A percentile compares a stretch with the other conserved stretches of the same genome.
Evolutionary conservation across 30 jellyfish, hydroid and myxozoan species (phyloP).

Genomic region (Clytia hemisphaerica): DNA sequence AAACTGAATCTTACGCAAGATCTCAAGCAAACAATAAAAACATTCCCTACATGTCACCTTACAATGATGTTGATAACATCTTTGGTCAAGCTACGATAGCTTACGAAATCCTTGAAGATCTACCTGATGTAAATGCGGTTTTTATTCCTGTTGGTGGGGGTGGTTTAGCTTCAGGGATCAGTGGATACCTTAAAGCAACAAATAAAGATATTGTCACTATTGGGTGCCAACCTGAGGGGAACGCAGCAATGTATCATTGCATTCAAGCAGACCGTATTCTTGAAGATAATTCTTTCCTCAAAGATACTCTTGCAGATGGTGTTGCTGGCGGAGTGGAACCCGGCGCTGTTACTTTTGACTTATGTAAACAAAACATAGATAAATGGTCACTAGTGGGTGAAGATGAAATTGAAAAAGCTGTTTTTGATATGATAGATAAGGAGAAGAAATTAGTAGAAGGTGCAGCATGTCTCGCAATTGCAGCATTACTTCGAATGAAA

Average conservation of each 20-base stretch:
- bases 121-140: slow-evolving; percentile 65
- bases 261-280: slow-evolving; percentile 42
- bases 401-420: slow-evolving; percentile 80
- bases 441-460: slow-evolving; percentile 81
- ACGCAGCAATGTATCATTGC: slow-evolving; percentile 30
- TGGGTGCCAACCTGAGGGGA: slow-evolving; percentile 65
- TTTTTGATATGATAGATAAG: slow-evolving; percentile 44
- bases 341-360: slow-evolving; percentile 65
- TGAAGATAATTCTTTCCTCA: slow-evolving; percentile 40
- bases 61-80: slow-evolving; percentile 58
- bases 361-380: slow-evolving; percentile 63
- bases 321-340: slow-evolving; percentile 73
- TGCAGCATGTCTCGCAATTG: slow-evolving; percentile 71
- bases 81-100: slow-evolving; percentile 84
- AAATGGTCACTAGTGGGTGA: slow-evolving; percentile 82
- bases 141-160: slow-evolving; percentile 93
- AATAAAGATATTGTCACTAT: slow-evolving; percentile 46
- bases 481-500: slow-evolving; percentile 49
- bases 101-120: slow-evolving; percentile 48
- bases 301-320: slow-evolving; percentile 64
- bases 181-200: slow-evolving; percentile 32
- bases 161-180: slow-evolving; percentile 71
- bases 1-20: slow-evolving; percentile 60
- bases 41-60: slow-evolving; percentile 52
- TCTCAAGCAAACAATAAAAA: slow-evolving; percentile 39